Conservation (phyloP, 2,797 vertebrate genomes). For the Pristis pectinata region DNA sequence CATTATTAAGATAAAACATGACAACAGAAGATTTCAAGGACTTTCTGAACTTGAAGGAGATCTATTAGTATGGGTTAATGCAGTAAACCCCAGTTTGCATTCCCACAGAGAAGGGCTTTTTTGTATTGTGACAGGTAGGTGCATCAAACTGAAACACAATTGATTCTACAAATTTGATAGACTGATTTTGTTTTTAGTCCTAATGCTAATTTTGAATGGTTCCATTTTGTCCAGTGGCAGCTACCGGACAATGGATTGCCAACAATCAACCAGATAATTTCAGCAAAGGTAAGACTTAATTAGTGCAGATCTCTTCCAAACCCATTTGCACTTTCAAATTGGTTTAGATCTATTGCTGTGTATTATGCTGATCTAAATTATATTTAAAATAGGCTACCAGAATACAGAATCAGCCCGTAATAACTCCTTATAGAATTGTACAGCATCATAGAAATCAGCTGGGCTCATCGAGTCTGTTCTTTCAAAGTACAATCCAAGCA, state of each 20-base stretch:
- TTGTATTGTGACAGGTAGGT: constrained; percentile 51
- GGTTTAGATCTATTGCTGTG: background rate
- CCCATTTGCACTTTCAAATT: background rate
- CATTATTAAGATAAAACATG: constrained; percentile 47
- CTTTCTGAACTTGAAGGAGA: constrained; percentile 42
- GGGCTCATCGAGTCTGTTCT: too few relatives aligned
- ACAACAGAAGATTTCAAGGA: constrained; percentile 40
- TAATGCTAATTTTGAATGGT: background rate
- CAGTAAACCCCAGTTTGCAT: constrained; percentile 41
- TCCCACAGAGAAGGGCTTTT: constrained; percentile 41
- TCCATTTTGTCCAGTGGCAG: constrained; percentile 39
- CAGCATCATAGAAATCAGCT: too few relatives aligned
- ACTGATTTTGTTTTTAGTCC: background rate
- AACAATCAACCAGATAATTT: background rate
- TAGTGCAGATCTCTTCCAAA: background rate
- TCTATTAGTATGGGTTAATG: constrained; percentile 48
- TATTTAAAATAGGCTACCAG: too few relatives aligned
- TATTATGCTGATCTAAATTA: background rate
- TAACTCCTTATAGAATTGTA: too few relatives aligned
- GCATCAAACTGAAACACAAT: background rate
- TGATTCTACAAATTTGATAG: background rate
- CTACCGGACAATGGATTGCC: constrained; percentile 31
- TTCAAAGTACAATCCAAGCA: too few relatives aligned
- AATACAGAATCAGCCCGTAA: too few relatives aligned
- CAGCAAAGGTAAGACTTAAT: constrained; percentile 33